Conservation (phyloP, 2,888 invertebrate species). For the Cybosia mesomella region DNA sequence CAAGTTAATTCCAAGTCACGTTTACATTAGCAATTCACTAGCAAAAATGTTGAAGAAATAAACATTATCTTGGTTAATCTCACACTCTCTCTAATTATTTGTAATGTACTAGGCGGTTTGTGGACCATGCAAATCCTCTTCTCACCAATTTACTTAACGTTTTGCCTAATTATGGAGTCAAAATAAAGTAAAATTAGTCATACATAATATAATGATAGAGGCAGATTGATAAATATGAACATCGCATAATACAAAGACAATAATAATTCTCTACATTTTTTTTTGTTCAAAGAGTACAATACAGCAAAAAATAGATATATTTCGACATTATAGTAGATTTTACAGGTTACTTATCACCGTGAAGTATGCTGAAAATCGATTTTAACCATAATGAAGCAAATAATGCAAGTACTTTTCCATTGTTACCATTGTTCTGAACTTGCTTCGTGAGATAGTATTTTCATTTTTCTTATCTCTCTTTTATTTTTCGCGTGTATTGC, state of each 20-base stretch:
- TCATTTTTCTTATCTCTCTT: not conserved
- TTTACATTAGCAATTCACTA: not conserved
- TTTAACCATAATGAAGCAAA: constrained; percentile 8
- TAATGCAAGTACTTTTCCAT: not conserved
- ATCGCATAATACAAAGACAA: not conserved
- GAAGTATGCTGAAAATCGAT: constrained; percentile 13
- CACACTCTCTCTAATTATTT: not conserved
- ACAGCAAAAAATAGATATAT: not conserved
- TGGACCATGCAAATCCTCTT: not conserved
- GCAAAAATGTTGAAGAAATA: constrained; percentile 1
- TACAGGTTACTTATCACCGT: constrained; percentile 12
- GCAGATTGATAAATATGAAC: not conserved
- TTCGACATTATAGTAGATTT: not conserved
- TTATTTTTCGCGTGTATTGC: not conserved
- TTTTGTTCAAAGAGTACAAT: not conserved
- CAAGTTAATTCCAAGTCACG: constrained; percentile 5
- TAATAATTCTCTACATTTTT: not conserved
- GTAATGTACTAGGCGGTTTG: not conserved
- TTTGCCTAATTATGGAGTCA: not conserved
- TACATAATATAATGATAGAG: not conserved
- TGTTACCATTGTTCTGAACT: constrained; percentile 11
- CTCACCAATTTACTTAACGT: not conserved
- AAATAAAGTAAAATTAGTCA: constrained; percentile 4
- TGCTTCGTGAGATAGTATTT: constrained; percentile 2
- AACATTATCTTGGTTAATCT: not conserved